Base-by-base conservation (phyloP, 2,888 invertebrate species). In the Phortica okadai region DNA sequence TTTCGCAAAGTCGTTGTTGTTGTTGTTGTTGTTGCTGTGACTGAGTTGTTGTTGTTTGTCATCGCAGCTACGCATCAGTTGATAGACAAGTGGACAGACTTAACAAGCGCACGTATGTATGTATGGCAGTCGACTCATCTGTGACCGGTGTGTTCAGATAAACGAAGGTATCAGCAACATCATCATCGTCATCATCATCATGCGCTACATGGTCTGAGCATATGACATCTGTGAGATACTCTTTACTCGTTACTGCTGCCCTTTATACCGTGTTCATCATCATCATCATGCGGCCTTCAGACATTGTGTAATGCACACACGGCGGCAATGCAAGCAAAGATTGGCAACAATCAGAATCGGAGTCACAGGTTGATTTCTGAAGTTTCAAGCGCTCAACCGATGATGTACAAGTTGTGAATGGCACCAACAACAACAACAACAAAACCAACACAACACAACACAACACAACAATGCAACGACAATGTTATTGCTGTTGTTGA, bases 361-460 rank as follows among this genome's bases (percentile, higher is more conserved):
- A 16, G 74, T 45, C 73, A 79, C 84, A 82, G 85, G 85, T 85
- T 86, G 84, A 85, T 81, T 81, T 62, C 76, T 70, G 73, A 25
- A 72, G 70, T 56, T 56, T 72, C 45, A 33, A 56, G 54, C 33
- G 33, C 70, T 56, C 54, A 56, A 54, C 56, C n/a, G 70, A 72
- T 72, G 56, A 56, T 72, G 14, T 54, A 54, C 42, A 14, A 25
- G 54, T 54, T 10, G 6, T 11, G 56, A 62, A 56, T 16, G 56
- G 16, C 16, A 56, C 54, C 54, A 33, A 14, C 70, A 25, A 45
- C 54, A 54, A 14, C 50, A 54, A 54, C 14, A 16, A 25, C 33
- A 66, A 41, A 11, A 41, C 5, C 33, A 66, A 42, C 33, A 62
- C 16, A 14, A 66, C 33, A 62, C n/a, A n/a, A n/a, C n/a, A 58